Evolutionary conservation across 2,888 invertebrate species (phyloP), one percentile per base, ranked within the genome.

Genomic region (Caenorhabditis wallacei): DNA sequence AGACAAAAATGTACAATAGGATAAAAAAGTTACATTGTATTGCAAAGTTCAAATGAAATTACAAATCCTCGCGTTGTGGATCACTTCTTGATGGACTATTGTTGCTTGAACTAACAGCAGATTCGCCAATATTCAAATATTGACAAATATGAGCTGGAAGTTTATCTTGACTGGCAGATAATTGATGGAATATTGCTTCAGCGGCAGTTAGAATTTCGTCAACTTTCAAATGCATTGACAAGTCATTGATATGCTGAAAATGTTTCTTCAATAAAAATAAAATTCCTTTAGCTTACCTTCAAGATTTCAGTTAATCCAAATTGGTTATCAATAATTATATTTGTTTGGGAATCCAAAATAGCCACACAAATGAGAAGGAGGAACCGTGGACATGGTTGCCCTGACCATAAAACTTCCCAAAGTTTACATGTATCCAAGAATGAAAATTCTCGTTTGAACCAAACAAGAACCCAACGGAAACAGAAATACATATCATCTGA

Each of bases 401-500:
- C 95, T 0, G 98, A 97, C 98, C 98, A 98, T 7, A 98, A 26
- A 5, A 80, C 72, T 72, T 88, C 88, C 88, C 82, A 98, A 93
- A 92, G 95, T 94, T 94, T 96, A 95, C 66, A 96, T 95, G 92
- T 97, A 96, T 5, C 94, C 94, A 89, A 83, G 83, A 96, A 95
- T 24, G 95, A 94, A 92, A 98, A 96, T 93, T 99, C 98, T 85
- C 98, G 93, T 93, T 98, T 99, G 92, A 97, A 98, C 93, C 96
- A 95, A 10, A 98, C 97, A 13, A 99, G 94, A 35, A 98, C 94
- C 98, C 98, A 99, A 11, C 98, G 95, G 93, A 99, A 99, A 92
- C 97, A 97, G 93, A 99, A 99, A 93, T 97, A 98, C 96, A 99
- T 96, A 92, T 98, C 98, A 5, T 96, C 96, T 1, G 95, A 95